These are phyloP conservation scores for Dendrolimus punctatus DNA, from an alignment of 1,140 invertebrate genomes.

Conservation along the genomic window DNA sequence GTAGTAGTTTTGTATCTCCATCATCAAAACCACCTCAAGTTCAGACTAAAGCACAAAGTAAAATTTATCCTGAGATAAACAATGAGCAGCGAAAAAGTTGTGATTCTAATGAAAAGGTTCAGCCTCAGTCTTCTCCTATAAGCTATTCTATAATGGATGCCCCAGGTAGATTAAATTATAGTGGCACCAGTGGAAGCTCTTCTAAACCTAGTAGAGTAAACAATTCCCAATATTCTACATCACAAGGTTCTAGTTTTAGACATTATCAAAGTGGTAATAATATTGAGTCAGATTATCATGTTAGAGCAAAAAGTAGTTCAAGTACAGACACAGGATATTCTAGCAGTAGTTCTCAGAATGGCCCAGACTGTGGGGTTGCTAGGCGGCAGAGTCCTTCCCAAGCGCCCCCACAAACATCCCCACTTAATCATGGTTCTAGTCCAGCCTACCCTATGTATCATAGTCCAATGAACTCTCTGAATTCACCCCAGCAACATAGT, in stretches of 20 bases:
- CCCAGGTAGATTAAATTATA: slow-evolving; percentile 74
- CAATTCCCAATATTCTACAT: slow-evolving; percentile 51
- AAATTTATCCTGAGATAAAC: slow-evolving; percentile 77
- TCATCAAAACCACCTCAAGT: slow-evolving; percentile 73
- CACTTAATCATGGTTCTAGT: slow-evolving; percentile 79
- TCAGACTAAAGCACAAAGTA: slow-evolving; percentile 80
- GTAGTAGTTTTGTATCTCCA: slow-evolving; percentile 70
- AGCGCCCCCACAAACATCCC: slow-evolving; percentile 76
- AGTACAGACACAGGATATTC: slow-evolving; percentile 76
- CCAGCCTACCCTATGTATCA: slow-evolving; percentile 85
- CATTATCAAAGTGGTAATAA: slow-evolving; percentile 75
- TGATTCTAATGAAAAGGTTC: slow-evolving; percentile 69
- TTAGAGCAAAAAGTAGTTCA: slow-evolving; percentile 76
- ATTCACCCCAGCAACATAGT: slow-evolving; percentile 78
- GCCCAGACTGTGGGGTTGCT: slow-evolving; percentile 77
- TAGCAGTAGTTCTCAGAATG: slow-evolving; percentile 75
- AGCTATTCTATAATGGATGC: slow-evolving; percentile 84
- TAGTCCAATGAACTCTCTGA: slow-evolving; percentile 82
- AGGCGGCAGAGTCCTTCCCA: slow-evolving; percentile 80
- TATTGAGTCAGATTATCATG: slow-evolving; percentile 77
- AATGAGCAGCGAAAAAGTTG: slow-evolving; percentile 72
- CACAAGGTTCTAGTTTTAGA: slow-evolving; percentile 71
- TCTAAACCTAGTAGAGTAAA: slow-evolving; percentile 54
- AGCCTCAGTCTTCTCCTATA: slow-evolving; percentile 81
- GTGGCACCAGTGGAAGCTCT: slow-evolving; percentile 64